phyloP scores from a whole-genome alignment of 2,797 vertebrate species.

The Takifugu rubripes region DNA sequence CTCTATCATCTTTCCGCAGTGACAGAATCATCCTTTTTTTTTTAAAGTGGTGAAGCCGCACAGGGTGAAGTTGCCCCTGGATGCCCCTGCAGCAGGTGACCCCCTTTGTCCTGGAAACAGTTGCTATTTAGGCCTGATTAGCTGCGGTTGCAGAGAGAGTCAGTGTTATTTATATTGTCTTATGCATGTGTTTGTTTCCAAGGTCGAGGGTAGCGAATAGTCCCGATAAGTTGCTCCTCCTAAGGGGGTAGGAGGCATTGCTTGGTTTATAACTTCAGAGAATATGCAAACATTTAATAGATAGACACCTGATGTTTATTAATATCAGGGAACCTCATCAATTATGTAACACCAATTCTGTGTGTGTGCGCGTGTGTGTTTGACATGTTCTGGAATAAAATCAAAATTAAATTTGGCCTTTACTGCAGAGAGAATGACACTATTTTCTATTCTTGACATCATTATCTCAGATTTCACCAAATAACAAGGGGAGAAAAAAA shows the following conservation, averaged over 20 bases:
- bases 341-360: conserved; percentile 45
- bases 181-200: conserved; percentile 50
- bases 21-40: conserved; percentile 39
- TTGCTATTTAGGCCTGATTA: conserved; percentile 72
- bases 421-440: conserved; percentile 51
- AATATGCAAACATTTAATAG: conserved; percentile 39
- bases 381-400: conserved; percentile 45
- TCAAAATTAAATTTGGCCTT: conserved; percentile 56
- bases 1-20: conserved; percentile 8
- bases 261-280: conserved; percentile 42
- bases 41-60: conserved; percentile 24
- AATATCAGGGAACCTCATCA: conserved; percentile 57
- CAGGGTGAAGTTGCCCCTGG: background rate
- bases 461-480: conserved; percentile 53
- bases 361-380: conserved; percentile 9
- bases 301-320: conserved; percentile 49
- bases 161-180: conserved; percentile 71
- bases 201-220: conserved; percentile 22
- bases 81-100: conserved; percentile 61
- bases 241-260: conserved; percentile 10
- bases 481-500: conserved; percentile 26
- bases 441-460: conserved; percentile 55
- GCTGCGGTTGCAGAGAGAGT: conserved; percentile 41
- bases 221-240: conserved; percentile 29
- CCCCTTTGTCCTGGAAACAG: conserved; percentile 67